Percentiles rank a stretch among this genome's conserved stretches.
These are phyloP conservation scores for Neopipo cinnamomea DNA, from an alignment of 2,113 vertebrate species.

Conservation along the genomic window DNA sequence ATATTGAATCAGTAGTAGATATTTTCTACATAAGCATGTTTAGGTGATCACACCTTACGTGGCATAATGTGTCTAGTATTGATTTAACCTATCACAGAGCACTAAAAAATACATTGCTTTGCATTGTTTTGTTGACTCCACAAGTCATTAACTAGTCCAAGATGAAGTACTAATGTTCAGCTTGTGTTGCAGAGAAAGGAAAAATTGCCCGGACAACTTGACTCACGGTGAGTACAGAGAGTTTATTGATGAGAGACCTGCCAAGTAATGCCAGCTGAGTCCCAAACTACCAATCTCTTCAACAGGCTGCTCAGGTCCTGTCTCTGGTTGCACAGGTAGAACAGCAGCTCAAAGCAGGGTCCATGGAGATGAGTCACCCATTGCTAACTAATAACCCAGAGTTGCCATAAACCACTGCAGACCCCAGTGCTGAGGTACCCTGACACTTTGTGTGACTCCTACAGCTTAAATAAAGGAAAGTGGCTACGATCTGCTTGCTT, in stretches of 20 bases:
- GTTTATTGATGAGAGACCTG: not conserved
- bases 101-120: not conserved
- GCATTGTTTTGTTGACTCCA: not conserved
- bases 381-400: not conserved
- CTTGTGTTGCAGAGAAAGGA: not conserved
- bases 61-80: not conserved
- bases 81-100: not conserved
- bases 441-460: not conserved
- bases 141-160: not conserved
- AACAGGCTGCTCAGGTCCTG: not conserved
- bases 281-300: accelerated
- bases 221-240: not conserved
- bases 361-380: not conserved
- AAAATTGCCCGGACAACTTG: not conserved
- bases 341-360: not conserved
- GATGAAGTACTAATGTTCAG: not conserved
- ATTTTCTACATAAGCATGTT: not conserved
- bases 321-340: not conserved
- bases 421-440: not conserved
- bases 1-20: not conserved
- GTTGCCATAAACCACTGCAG: not conserved
- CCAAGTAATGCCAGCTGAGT: not conserved
- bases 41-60: not conserved
- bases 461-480: not conserved
- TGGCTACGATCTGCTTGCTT: not conserved